These are phyloP conservation scores for Antheraea pernyi DNA, from an alignment of 1,140 invertebrate species.

Conservation along the genomic window DNA sequence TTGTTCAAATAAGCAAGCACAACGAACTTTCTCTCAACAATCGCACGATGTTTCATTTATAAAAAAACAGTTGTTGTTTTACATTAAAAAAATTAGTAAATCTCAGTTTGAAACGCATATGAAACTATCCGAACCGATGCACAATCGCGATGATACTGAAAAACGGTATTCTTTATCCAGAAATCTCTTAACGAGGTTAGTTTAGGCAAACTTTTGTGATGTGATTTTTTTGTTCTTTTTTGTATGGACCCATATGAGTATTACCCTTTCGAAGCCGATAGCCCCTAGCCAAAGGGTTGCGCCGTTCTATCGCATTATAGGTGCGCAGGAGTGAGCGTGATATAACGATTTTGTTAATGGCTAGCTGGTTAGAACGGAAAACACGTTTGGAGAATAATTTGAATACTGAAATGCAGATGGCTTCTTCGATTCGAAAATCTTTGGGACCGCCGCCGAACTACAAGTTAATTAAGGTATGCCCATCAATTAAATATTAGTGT, in stretches of 20 bases:
- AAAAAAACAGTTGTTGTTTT: slow-evolving; percentile 23
- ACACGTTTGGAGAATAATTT: slow-evolving; percentile 78
- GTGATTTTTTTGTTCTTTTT: slow-evolving; percentile 68
- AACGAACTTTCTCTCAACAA: slow-evolving; percentile 58
- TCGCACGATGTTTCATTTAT: slow-evolving; percentile 40
- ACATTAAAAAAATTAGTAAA: too few species aligned
- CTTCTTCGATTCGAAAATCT: slow-evolving; percentile 70
- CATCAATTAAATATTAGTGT: slow-evolving; percentile 77
- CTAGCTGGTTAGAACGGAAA: slow-evolving; percentile 50
- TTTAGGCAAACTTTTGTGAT: slow-evolving; percentile 78
- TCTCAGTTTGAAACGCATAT: slow-evolving; percentile 47
- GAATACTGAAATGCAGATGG: slow-evolving; percentile 78
- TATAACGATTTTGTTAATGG: slow-evolving; percentile 51
- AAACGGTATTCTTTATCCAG: slow-evolving; percentile 78
- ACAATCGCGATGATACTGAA: slow-evolving; percentile 76
- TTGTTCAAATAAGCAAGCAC: slow-evolving; percentile 45
- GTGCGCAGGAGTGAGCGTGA: slow-evolving; percentile 73
- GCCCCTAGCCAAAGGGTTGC: slow-evolving; percentile 47
- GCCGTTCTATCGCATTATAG: slow-evolving; percentile 41
- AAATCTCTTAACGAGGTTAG: slow-evolving; percentile 78
- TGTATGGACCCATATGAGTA: slow-evolving; percentile 69
- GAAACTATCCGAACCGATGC: slow-evolving; percentile 69
- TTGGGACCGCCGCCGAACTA: slow-evolving; percentile 62
- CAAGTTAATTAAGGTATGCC: slow-evolving; percentile 78
- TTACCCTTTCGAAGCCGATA: slow-evolving; percentile 52